Percentiles rank a stretch among this genome's conserved stretches.
Evolutionary conservation across 2,888 invertebrate species (phyloP).

Genomic region (Lasius platythorax): DNA sequence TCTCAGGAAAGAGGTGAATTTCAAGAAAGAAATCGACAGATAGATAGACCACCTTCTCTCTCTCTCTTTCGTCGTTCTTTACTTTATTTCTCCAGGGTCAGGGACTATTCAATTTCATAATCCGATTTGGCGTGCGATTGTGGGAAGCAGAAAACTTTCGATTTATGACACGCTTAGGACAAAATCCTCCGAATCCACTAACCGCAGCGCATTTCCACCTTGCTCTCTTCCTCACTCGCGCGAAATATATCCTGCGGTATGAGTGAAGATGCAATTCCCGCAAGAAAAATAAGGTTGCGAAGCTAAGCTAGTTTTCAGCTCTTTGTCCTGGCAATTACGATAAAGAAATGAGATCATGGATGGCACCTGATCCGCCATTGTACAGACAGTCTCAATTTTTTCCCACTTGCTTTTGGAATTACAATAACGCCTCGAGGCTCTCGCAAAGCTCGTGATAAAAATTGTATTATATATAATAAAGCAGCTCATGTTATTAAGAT

Average conservation of each 20-base stretch:
- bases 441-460: conserved; percentile 7
- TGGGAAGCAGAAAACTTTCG: conserved; percentile 75
- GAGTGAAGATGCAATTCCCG: conserved; percentile 68
- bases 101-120: conserved; percentile 79
- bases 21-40: conserved; percentile 59
- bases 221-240: background rate
- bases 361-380: conserved; percentile 13
- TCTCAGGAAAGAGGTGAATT: conserved; percentile 57
- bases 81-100: conserved; percentile 32
- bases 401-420: conserved; percentile 16
- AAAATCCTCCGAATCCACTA: conserved; percentile 67
- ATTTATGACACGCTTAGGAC: conserved; percentile 74
- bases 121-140: conserved; percentile 78
- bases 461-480: conserved; percentile 10
- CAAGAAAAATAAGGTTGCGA: conserved; percentile 56
- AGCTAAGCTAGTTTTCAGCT: conserved; percentile 35
- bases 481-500: background rate
- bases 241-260: conserved; percentile 55
- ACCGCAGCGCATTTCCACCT: conserved; percentile 30
- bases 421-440: conserved; percentile 1
- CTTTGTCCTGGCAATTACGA: conserved; percentile 56
- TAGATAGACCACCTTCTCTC: conserved; percentile 50
- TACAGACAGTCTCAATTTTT: conserved; percentile 4
- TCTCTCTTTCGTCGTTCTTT: background rate
- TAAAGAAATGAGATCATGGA: conserved; percentile 53